phyloP scores from a whole-genome alignment of 2,888 invertebrate genomes.

The Ametastegia equiseti region DNA sequence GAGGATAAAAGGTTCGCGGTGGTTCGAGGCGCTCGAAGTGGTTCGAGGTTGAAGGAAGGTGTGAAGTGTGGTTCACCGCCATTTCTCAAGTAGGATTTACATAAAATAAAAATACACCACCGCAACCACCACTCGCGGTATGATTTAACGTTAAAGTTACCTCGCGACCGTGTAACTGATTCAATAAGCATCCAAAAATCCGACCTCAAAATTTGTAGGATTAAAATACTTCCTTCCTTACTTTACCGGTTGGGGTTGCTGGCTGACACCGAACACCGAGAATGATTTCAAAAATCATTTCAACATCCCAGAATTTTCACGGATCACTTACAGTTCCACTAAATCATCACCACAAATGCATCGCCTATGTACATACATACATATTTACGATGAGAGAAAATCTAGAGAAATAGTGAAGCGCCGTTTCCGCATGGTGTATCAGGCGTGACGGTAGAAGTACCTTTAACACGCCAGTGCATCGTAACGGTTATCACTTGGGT shows the following conservation, averaged over 20 bases:
- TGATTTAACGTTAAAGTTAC: conserved; percentile 37
- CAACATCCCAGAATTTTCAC: not conserved
- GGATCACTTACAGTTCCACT: not conserved
- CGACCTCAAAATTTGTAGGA: not conserved
- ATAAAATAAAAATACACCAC: conserved; percentile 37
- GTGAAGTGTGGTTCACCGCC: conserved; percentile 46
- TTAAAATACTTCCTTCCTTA: not conserved
- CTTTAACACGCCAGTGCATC: conserved; percentile 34
- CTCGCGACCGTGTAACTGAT: conserved; percentile 30
- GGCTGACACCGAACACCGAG: too few relatives aligned
- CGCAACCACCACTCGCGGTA: not conserved
- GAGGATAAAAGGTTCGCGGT: conserved; percentile 43
- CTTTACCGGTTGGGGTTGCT: not conserved
- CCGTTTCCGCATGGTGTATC: not conserved
- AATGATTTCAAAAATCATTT: too few relatives aligned
- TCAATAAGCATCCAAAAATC: conserved; percentile 5
- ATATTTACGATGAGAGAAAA: not conserved
- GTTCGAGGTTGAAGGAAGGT: conserved; percentile 43
- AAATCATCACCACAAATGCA: not conserved
- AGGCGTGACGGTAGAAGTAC: not conserved
- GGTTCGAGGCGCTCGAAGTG: conserved; percentile 33
- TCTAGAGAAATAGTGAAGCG: not conserved
- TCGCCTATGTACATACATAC: too few relatives aligned
- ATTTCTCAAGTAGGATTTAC: conserved; percentile 41
- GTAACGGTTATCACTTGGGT: conserved; percentile 37